Percentiles rank a stretch among this genome's conserved stretches.
phyloP scores from a whole-genome alignment of 1,140 invertebrate species.

The Scaptomyza hsui region DNA sequence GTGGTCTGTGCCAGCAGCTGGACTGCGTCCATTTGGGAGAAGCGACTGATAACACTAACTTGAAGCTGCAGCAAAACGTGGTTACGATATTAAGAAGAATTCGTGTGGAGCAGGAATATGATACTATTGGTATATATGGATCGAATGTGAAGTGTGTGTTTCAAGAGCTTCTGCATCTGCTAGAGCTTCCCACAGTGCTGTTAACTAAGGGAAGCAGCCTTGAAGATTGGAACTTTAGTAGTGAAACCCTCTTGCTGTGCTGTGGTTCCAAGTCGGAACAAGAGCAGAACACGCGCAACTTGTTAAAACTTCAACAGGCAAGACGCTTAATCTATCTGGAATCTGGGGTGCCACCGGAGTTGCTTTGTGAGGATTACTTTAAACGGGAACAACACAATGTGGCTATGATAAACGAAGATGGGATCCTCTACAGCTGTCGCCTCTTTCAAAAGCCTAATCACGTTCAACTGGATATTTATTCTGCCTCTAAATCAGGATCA shows the following conservation, averaged over 20 bases:
- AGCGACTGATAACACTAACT: background rate
- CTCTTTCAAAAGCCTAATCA: slow-evolving; percentile 39
- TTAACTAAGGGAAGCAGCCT: slow-evolving; percentile 29
- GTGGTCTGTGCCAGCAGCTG: slow-evolving; percentile 15
- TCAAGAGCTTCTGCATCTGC: slow-evolving; percentile 22
- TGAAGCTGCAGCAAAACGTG: slow-evolving; percentile 2
- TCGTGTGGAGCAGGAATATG: slow-evolving; percentile 36
- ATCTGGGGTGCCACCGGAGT: background rate
- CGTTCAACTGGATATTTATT: background rate
- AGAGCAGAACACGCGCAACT: slow-evolving; percentile 25
- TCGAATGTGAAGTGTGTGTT: slow-evolving; percentile 37
- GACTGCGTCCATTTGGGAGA: background rate
- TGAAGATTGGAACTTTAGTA: slow-evolving; percentile 47
- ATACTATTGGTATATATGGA: slow-evolving; percentile 49
- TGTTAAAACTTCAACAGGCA: slow-evolving; percentile 37
- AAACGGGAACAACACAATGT: slow-evolving; percentile 57
- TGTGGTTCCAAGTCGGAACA: slow-evolving; percentile 35
- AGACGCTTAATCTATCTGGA: slow-evolving; percentile 40
- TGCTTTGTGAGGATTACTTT: slow-evolving; percentile 35
- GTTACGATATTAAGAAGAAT: slow-evolving; percentile 30
- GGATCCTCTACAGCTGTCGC: slow-evolving; percentile 45
- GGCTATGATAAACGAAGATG: slow-evolving; percentile 34
- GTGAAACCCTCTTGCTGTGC: slow-evolving; percentile 32
- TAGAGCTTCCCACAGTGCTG: slow-evolving; percentile 35
- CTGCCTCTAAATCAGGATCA: accelerated